Base-by-base conservation (phyloP, 1,140 invertebrate species). In the Pentalonia nigronervosa region DNA sequence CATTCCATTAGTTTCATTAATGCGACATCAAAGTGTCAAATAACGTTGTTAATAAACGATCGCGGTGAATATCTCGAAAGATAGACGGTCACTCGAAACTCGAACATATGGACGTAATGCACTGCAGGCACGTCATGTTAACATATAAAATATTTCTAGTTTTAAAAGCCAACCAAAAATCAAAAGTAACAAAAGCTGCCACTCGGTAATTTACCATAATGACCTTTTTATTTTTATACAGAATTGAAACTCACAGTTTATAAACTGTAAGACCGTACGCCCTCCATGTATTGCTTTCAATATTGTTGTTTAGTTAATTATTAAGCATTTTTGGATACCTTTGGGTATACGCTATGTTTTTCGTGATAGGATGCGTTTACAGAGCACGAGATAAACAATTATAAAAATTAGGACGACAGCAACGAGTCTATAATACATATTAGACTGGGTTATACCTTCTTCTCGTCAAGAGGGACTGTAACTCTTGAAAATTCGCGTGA, bases 1-100 rank as follows among this genome's bases (percentile, higher is more conserved):
- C 48, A 34, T 36, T 89, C 21, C 48, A 89, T 89, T 89, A 89
- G 86, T 87, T 48, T 41, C 84, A 30, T 86, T 45, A 50, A 50
- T 23, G 41, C 41, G 47, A 88, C 30, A 45, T 87, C 86, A n/a
- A 87, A 87, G 30, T 87, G 25, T 48, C 48, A 87, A 48, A 48
- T 48, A 87, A 48, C 48, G 45, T 87, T 45, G 21, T 76, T 34
- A 4, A 76, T 76, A n/a, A 76, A 76, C 60, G n/a, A 76, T 76
- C 14, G 20, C 14, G n/a, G 14, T 76, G 30, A 4, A 76, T 76
- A n/a, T n/a, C 60, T 17, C 14, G 30, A 76, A 11, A 76, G 4
- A 76, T 76, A 41, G 2, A 4, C 41, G 14, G 4, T 17, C n/a
- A 30, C 23, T 60, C 56, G 7, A 7, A 30, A 25, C 7, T 30